Evolutionary conservation across 2,113 vertebrate species (phyloP).

Genomic region (Peromyscus leucopus): DNA sequence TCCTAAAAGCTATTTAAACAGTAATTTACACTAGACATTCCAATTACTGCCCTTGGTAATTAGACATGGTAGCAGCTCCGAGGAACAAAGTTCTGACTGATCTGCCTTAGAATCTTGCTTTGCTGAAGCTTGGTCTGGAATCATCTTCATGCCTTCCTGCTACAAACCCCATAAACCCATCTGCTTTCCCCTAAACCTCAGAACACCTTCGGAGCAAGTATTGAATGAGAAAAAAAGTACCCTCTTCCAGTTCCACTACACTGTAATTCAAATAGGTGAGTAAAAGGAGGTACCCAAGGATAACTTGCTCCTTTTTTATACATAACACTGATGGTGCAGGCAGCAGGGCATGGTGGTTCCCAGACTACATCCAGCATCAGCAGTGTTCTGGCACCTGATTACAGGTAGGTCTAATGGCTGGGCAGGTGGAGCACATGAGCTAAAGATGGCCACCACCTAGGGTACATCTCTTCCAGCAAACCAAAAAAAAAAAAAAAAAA

Average conservation of each 20-base stretch:
- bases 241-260: background rate
- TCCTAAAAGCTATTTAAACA: slow-evolving; percentile 72
- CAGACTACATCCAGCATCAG: background rate
- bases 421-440: background rate
- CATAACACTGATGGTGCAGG: background rate
- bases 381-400: background rate
- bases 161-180: slow-evolving; percentile 30
- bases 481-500: too few species aligned
- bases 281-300: background rate
- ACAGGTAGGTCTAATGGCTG: background rate
- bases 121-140: slow-evolving; percentile 14
- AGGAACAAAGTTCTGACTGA: slow-evolving; percentile 30
- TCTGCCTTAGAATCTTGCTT: slow-evolving; percentile 47
- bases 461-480: background rate
- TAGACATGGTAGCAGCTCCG: slow-evolving; percentile 41
- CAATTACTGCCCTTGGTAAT: slow-evolving; percentile 56
- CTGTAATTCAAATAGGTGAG: background rate
- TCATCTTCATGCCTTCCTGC: slow-evolving; percentile 26
- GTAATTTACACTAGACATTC: slow-evolving; percentile 44
- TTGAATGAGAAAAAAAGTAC: background rate
- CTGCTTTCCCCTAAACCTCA: slow-evolving; percentile 13
- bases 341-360: background rate
- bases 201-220: slow-evolving; percentile 17
- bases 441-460: background rate
- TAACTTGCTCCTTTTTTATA: background rate